Percentiles rank a stretch among this genome's conserved stretches.
phyloP scores from a whole-genome alignment of 2,888 invertebrate genomes.

The Apotomis betuletana region DNA sequence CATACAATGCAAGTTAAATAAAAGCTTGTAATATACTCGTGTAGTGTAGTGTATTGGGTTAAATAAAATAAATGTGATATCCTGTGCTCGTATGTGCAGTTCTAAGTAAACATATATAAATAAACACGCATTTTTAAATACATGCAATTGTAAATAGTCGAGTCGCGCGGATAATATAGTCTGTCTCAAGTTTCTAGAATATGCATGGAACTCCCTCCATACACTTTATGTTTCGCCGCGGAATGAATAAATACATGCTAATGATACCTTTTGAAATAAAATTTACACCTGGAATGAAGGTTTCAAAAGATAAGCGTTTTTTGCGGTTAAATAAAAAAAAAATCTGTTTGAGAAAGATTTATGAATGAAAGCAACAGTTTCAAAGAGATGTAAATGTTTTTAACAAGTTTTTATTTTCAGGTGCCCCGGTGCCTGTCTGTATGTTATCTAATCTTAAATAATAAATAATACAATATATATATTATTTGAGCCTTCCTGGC shows the following conservation, averaged over 20 bases:
- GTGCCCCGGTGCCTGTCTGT: no score
- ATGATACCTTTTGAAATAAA: slow-evolving; percentile 24
- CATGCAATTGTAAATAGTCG: slow-evolving; percentile 9
- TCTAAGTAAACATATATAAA: background rate
- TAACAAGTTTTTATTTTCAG: no score
- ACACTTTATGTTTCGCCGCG: slow-evolving; percentile 20
- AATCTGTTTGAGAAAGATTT: background rate
- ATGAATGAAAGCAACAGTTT: background rate
- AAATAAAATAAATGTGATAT: no score
- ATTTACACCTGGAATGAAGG: slow-evolving; percentile 19
- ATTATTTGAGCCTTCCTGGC: no score
- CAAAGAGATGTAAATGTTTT: background rate
- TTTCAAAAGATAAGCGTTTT: slow-evolving; percentile 9
- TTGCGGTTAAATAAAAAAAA: background rate
- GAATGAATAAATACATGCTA: slow-evolving; percentile 38
- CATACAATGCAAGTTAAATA: no score
- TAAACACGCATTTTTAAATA: background rate
- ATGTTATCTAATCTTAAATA: no score
- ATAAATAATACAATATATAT: no score
- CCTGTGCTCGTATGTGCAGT: no score
- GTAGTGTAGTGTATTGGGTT: no score
- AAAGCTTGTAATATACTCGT: no score
- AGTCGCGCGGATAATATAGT: slow-evolving; percentile 16
- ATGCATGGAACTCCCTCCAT: slow-evolving; percentile 35
- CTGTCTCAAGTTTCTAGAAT: slow-evolving; percentile 32